Conservation (phyloP, 1,140 invertebrate species). For the Lycorma delicatula region DNA sequence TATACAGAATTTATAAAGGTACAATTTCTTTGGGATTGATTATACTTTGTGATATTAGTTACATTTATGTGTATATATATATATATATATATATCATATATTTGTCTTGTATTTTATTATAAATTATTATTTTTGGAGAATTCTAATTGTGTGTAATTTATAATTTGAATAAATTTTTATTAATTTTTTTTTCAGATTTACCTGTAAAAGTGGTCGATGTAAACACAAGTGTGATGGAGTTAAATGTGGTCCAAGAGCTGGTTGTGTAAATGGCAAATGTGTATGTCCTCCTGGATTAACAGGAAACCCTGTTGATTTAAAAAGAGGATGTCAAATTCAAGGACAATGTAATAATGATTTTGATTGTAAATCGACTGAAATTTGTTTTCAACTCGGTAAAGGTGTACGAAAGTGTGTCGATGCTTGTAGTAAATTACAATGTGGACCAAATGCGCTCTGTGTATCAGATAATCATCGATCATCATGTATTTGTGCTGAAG, state of each 20-base stretch:
- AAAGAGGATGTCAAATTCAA: constrained; percentile 55
- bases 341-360: constrained; percentile 68
- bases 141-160: constrained; percentile 3
- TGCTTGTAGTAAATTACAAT: constrained; percentile 76
- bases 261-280: constrained; percentile 70
- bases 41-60: too few relatives aligned
- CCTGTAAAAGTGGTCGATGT: constrained; percentile 59
- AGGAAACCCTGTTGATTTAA: constrained; percentile 66
- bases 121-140: background rate
- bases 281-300: constrained; percentile 65
- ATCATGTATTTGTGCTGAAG: constrained; percentile 73
- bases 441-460: constrained; percentile 82
- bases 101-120: too few relatives aligned
- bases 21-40: too few relatives aligned
- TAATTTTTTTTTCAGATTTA: constrained; percentile 38
- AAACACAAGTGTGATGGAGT: constrained; percentile 61
- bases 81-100: too few relatives aligned
- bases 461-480: constrained; percentile 71
- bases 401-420: constrained; percentile 72
- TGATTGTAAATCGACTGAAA: constrained; percentile 70
- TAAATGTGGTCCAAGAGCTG: constrained; percentile 69
- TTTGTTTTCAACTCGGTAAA: constrained; percentile 74
- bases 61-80: too few relatives aligned
- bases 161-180: constrained; percentile 13
- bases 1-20: too few relatives aligned